Evolutionary conservation across 30 jellyfish, hydroid and myxozoan genomes (phyloP).

Genomic region (Rhopilema esculentum): DNA sequence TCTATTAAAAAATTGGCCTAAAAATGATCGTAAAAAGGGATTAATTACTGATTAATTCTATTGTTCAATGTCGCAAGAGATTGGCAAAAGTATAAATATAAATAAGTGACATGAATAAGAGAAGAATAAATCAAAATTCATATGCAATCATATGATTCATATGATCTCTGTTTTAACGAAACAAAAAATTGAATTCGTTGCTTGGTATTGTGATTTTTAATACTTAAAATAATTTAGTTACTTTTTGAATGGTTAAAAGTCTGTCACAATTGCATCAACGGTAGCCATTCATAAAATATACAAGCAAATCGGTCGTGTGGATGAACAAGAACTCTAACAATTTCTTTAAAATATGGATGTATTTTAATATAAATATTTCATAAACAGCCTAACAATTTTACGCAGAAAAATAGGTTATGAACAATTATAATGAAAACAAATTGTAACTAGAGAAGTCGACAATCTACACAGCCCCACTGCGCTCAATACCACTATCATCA

Average conservation of each 20-base stretch:
- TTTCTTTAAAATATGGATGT: not conserved
- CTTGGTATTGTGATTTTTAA: too few relatives aligned
- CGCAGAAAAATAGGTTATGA: not conserved
- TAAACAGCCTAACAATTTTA: not conserved
- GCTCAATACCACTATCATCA: constrained; percentile 26
- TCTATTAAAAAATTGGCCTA: too few relatives aligned
- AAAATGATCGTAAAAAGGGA: too few relatives aligned
- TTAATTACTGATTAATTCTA: too few relatives aligned
- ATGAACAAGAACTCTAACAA: not conserved
- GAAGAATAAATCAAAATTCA: not conserved
- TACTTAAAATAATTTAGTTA: too few relatives aligned
- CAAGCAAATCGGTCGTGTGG: not conserved
- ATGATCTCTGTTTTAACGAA: not conserved
- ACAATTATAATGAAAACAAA: too few relatives aligned
- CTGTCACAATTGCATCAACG: not conserved
- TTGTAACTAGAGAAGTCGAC: too few relatives aligned
- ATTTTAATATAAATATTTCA: too few relatives aligned
- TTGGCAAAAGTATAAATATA: not conserved
- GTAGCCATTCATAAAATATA: not conserved
- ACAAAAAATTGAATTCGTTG: not conserved
- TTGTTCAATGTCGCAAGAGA: not conserved
- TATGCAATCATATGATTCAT: too few relatives aligned
- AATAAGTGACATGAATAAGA: not conserved
- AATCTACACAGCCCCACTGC: constrained; percentile 12
- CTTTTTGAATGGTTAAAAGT: too few relatives aligned